Conservation (phyloP, 2,797 vertebrate species). For the Peromyscus aztecus region DNA sequence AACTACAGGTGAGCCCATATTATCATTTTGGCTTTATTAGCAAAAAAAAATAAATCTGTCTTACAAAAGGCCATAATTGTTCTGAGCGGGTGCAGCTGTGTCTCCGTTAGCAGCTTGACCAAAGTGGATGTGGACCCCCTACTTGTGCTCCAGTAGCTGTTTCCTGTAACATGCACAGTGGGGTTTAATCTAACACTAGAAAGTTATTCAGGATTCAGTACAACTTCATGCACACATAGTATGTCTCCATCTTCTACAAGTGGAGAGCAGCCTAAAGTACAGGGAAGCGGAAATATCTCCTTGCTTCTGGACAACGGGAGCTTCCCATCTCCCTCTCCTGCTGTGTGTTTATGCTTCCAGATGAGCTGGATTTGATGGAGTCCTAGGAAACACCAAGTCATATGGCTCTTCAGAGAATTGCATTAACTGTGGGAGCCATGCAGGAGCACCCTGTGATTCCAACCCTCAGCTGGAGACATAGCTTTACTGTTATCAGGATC, state of each 20-base stretch:
- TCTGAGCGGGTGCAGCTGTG: accelerated
- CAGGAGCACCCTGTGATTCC: neutral
- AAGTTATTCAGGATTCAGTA: neutral
- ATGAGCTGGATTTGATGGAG: no score
- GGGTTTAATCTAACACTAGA: neutral
- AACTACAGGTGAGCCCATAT: accelerated
- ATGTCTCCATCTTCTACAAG: neutral
- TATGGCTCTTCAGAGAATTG: accelerated
- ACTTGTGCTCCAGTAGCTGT: accelerated
- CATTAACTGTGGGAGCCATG: neutral
- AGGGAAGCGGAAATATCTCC: accelerated
- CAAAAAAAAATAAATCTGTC: no score
- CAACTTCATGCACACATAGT: accelerated
- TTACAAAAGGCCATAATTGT: neutral
- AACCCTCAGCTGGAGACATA: neutral
- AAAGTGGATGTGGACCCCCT: accelerated
- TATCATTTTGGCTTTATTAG: neutral
- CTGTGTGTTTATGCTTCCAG: accelerated
- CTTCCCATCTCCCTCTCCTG: accelerated
- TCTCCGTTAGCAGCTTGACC: accelerated
- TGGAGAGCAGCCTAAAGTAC: neutral
- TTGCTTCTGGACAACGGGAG: neutral
- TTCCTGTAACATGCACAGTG: accelerated
- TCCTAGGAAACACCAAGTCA: neutral
- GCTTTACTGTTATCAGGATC: neutral